These are phyloP conservation scores for Sarcoramphus papa DNA, from an alignment of 2,797 vertebrate species.

Conservation along the genomic window DNA sequence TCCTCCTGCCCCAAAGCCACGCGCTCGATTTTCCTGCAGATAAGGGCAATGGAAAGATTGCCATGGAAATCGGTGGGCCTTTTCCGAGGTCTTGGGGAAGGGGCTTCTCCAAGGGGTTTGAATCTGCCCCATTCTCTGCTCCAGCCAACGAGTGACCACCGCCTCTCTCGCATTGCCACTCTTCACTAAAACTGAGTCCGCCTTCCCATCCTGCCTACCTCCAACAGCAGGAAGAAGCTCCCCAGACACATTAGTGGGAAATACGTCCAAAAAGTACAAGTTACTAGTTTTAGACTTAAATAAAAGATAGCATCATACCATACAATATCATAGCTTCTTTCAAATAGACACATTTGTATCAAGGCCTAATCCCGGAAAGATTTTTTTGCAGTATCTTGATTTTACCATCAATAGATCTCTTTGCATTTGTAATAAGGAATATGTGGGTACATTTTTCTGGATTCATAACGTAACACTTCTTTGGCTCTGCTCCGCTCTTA, in stretches of 20 bases:
- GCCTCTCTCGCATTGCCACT: background rate
- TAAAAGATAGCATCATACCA: background rate
- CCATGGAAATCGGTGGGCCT: fast-evolving
- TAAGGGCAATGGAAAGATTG: background rate
- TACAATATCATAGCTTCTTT: background rate
- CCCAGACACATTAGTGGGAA: background rate
- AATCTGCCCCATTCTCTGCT: background rate
- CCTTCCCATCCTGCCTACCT: background rate
- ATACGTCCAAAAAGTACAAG: background rate
- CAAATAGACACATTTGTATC: background rate
- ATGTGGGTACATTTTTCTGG: background rate
- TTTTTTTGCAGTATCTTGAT: background rate
- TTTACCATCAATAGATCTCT: background rate
- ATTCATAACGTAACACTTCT: background rate
- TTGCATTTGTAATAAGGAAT: background rate
- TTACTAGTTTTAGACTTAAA: background rate
- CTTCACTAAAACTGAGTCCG: background rate
- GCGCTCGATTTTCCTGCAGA: fast-evolving
- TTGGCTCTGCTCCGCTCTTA: background rate
- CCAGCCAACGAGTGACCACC: background rate
- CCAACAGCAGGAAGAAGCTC: background rate
- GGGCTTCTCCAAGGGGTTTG: background rate
- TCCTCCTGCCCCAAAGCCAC: background rate
- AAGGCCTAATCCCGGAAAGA: background rate
- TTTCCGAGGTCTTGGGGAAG: background rate